Evolutionary conservation across 2,797 vertebrate genomes (phyloP), one percentile per base, ranked within the genome.

Genomic region (Cynopterus sphinx): DNA sequence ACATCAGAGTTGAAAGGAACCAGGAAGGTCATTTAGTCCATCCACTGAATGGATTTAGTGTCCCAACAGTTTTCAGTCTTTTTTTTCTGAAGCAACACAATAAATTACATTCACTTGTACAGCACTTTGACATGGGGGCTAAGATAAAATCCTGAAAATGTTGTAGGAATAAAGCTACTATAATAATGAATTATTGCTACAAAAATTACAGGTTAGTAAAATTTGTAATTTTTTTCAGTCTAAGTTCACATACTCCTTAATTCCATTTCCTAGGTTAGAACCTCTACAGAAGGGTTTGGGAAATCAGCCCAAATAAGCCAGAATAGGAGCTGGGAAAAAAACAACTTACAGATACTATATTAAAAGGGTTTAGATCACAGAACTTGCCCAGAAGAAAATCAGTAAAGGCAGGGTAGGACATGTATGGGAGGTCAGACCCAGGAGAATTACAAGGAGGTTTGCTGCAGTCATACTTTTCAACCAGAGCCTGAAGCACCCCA

Each of bases 61-160:
- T 89, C 49, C n/a, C 51, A 68, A 26, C 59, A 65, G 33, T 73
- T 92, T 86, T 89, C 11, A 24, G 1, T 75, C 21, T 46, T 84
- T 74, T 90, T 59, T 77, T 49, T 49, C 61, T 78, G 39, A 84
- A 67, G 28, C 71, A 91, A 79, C 49, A 57, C 17, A 65, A 33
- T 87, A 96, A 83, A 74, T 79, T 33, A 53, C 41, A 68, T 26
- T 84, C 73, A 74, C 41, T 73, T 94, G 12, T 55, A 2, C 33
- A 94, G 12, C 33, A 61, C 3, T 68, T 90, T 68, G 41, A 75
- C 28, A 9, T 57, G 63, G 17, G 28, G 13, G 41, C 28, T 57
- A 70, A 94, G 83, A 78, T 87, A 77, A 65, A 94, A 87, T 9
- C 26, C 28, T 87, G 24, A 82, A 93, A 65, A 71, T 84, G 55